Percentiles rank a stretch among this genome's conserved stretches.
Conservation (phyloP, 1,140 invertebrate species). For the Arctopsyche grandis region DNA sequence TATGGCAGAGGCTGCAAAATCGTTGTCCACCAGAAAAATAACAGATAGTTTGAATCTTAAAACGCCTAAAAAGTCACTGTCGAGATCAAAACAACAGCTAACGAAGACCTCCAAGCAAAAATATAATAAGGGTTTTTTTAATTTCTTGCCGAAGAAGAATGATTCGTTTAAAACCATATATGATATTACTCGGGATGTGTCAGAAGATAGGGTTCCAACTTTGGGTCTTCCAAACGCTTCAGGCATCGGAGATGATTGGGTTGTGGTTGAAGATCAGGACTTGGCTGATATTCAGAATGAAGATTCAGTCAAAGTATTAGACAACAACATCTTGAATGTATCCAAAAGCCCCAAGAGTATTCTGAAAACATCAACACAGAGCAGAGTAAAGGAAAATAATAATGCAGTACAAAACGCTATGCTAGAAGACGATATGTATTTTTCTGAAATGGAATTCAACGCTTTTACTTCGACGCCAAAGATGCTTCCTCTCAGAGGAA, state of each 20-base stretch:
- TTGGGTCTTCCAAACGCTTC: slow-evolving; percentile 60
- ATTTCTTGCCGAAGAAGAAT: slow-evolving; percentile 61
- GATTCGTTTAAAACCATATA: slow-evolving; percentile 55
- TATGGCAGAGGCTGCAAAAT: slow-evolving; percentile 58
- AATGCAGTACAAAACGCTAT: slow-evolving; percentile 21
- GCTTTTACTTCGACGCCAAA: slow-evolving; percentile 65
- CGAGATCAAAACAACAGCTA: slow-evolving; percentile 55
- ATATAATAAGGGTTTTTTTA: slow-evolving; percentile 57
- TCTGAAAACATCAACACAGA: slow-evolving; percentile 57
- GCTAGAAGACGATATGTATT: slow-evolving; percentile 58
- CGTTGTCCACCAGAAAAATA: slow-evolving; percentile 63
- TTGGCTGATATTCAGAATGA: slow-evolving; percentile 61
- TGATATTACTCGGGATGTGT: slow-evolving; percentile 59
- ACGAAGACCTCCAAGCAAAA: slow-evolving; percentile 57
- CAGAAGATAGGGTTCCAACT: slow-evolving; percentile 62
- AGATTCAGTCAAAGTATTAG: slow-evolving; percentile 56
- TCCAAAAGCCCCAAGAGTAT: slow-evolving; percentile 57
- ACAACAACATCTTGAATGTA: slow-evolving; percentile 36
- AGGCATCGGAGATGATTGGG: slow-evolving; percentile 61
- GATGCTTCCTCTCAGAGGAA: slow-evolving; percentile 62
- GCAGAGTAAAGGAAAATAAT: not conserved
- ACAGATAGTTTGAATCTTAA: slow-evolving; percentile 65
- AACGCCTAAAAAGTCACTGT: slow-evolving; percentile 60
- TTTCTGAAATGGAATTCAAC: slow-evolving; percentile 62
- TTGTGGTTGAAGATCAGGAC: slow-evolving; percentile 59